Percentiles rank a stretch among this genome's conserved stretches.
These are phyloP conservation scores for Mya arenaria DNA, from an alignment of 1,140 invertebrate genomes.

Conservation along the genomic window DNA sequence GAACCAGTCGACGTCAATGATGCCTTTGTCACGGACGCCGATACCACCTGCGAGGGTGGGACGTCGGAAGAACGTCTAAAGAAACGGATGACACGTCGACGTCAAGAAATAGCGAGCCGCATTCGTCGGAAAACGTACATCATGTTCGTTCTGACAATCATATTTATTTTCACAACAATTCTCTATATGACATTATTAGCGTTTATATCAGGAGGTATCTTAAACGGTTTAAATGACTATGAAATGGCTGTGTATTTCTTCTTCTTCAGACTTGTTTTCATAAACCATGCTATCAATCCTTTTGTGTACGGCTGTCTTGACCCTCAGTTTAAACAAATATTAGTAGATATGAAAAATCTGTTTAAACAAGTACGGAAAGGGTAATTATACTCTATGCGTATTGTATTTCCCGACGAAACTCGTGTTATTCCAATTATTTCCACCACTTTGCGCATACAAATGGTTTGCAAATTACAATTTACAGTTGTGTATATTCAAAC, in stretches of 20 bases:
- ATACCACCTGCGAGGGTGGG: neutral
- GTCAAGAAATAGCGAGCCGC: neutral
- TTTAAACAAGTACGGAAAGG: too few relatives aligned
- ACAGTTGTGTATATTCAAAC: too few relatives aligned
- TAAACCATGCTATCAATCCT: conserved; percentile 30
- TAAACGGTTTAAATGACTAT: too few relatives aligned
- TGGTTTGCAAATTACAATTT: too few relatives aligned
- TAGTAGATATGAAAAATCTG: too few relatives aligned
- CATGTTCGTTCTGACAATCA: conserved; percentile 26
- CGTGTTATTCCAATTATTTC: too few relatives aligned
- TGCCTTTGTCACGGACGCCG: too few relatives aligned
- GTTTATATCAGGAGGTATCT: conserved; percentile 16
- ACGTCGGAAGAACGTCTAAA: neutral
- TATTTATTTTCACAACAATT: conserved; percentile 29
- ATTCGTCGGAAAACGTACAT: conserved; percentile 20
- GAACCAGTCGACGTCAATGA: too few relatives aligned
- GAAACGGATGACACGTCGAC: neutral
- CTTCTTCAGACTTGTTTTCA: conserved; percentile 26
- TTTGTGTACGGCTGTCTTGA: conserved; percentile 9
- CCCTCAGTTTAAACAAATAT: neutral
- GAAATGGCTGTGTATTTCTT: conserved; percentile 28
- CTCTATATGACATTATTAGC: conserved; percentile 4
- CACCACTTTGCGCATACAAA: too few relatives aligned
- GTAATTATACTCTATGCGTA: too few relatives aligned
- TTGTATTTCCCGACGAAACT: too few relatives aligned